Conservation (phyloP, 64 coral and sea anemone species). For the Montipora sp. region DNA sequence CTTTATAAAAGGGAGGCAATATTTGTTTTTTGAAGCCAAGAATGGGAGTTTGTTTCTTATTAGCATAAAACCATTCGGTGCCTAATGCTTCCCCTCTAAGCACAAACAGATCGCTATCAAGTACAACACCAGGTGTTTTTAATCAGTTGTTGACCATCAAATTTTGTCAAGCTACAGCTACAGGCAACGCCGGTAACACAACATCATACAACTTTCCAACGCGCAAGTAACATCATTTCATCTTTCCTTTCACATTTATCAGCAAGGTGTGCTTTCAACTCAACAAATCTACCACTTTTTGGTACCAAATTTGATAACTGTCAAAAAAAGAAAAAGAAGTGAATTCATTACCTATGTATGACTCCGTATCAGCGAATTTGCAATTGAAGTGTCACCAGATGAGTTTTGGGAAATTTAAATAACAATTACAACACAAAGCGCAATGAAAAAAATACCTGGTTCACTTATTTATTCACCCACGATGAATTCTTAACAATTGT, state of each 20-base stretch:
- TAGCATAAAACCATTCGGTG: slow-evolving; percentile 15
- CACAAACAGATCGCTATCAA: slow-evolving; percentile 35
- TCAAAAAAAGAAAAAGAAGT: background rate
- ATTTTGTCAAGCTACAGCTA: background rate
- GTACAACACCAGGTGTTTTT: slow-evolving; percentile 20
- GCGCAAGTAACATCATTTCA: background rate
- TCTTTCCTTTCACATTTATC: background rate
- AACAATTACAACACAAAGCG: background rate
- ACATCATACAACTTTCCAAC: background rate
- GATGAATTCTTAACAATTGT: background rate
- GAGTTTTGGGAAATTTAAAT: background rate
- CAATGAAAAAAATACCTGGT: background rate
- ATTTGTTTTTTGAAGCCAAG: background rate
- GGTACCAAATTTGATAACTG: background rate
- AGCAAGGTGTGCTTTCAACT: background rate
- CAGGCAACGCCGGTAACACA: background rate
- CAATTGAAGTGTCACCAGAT: background rate
- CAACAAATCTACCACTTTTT: background rate
- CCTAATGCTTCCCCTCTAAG: background rate
- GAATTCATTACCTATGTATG: slow-evolving; percentile 7
- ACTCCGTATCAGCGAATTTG: background rate
- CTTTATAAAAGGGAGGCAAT: background rate
- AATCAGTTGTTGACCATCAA: background rate
- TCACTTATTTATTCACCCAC: background rate
- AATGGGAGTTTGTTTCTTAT: background rate